Percentiles rank a stretch among this genome's conserved stretches.
These are phyloP conservation scores for Arbacia lixula DNA, from an alignment of 53 echinoderm and acorn worm species.

Conservation along the genomic window DNA sequence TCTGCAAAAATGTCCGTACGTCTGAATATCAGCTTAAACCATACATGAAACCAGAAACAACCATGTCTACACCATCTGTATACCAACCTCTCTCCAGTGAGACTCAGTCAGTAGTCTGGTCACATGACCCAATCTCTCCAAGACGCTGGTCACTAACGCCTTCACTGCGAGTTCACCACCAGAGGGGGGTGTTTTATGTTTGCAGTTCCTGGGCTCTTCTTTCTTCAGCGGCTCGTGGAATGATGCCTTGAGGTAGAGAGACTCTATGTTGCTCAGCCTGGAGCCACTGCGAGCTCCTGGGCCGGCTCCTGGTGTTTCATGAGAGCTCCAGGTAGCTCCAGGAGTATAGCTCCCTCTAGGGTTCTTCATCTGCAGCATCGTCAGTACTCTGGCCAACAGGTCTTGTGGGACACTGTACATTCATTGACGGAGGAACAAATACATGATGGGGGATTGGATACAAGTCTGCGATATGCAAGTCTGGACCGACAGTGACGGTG, in stretches of 20 bases:
- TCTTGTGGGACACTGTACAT: conserved; percentile 44
- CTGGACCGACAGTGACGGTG: no score
- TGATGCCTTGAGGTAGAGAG: conserved; percentile 16
- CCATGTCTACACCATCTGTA: neutral
- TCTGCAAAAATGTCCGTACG: no score
- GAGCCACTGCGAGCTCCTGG: neutral
- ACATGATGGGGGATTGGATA: no score
- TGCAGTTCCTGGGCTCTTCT: no score
- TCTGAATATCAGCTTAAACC: no score
- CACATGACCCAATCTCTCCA: conserved; percentile 16
- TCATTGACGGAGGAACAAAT: no score
- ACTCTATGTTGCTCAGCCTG: neutral
- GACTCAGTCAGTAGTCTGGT: conserved; percentile 2
- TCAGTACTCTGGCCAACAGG: conserved; percentile 6
- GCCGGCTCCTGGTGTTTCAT: neutral
- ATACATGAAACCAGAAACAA: no score
- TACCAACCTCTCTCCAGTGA: conserved; percentile 28
- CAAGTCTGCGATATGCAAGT: no score
- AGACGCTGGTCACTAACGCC: conserved; percentile 5
- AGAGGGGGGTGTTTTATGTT: neutral
- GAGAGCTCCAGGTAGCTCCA: neutral
- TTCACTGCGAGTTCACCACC: neutral
- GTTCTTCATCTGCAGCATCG: conserved; percentile 11
- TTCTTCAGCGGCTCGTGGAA: conserved; percentile 13
- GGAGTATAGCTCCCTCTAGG: neutral